phyloP scores from a whole-genome alignment of 2,797 vertebrate genomes.

The Gobio occitaniae region DNA sequence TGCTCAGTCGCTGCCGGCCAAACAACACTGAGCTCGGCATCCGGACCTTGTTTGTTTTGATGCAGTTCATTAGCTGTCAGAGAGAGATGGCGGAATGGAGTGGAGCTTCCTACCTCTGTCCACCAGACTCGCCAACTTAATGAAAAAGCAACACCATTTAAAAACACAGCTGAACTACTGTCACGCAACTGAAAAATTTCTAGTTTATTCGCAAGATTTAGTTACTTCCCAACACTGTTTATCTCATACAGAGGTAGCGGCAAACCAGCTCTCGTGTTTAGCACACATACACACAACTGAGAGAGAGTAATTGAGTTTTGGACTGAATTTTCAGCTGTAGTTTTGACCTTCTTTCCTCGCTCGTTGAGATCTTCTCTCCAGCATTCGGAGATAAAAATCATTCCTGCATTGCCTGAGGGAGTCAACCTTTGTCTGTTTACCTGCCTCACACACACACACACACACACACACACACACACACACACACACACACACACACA shows the following conservation, averaged over 20 bases:
- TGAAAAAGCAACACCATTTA: background rate
- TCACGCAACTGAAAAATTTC: background rate
- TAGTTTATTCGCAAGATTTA: background rate
- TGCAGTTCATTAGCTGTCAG: constrained; percentile 38
- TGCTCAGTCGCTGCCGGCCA: constrained; percentile 25
- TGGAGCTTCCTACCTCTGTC: constrained; percentile 55
- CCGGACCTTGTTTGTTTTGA: constrained; percentile 33
- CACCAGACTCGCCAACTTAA: constrained; percentile 13
- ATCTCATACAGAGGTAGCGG: background rate
- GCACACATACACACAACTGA: constrained; percentile 37
- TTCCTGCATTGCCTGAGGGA: constrained; percentile 22
- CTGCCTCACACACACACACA: background rate
- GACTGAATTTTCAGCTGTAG: constrained; percentile 12
- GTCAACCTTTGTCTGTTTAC: constrained; percentile 47
- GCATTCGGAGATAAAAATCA: constrained; percentile 41
- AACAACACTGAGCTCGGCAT: constrained; percentile 25
- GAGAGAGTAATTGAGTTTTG: constrained; percentile 28
- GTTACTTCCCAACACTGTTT: background rate
- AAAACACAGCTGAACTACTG: background rate
- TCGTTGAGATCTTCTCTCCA: constrained; percentile 14
- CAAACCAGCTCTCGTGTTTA: background rate
- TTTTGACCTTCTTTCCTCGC: constrained; percentile 44
- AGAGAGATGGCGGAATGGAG: background rate
- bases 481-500: background rate
- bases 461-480: background rate